phyloP scores from a whole-genome alignment of 1,140 invertebrate species.

The Mesaphorura yosii region DNA sequence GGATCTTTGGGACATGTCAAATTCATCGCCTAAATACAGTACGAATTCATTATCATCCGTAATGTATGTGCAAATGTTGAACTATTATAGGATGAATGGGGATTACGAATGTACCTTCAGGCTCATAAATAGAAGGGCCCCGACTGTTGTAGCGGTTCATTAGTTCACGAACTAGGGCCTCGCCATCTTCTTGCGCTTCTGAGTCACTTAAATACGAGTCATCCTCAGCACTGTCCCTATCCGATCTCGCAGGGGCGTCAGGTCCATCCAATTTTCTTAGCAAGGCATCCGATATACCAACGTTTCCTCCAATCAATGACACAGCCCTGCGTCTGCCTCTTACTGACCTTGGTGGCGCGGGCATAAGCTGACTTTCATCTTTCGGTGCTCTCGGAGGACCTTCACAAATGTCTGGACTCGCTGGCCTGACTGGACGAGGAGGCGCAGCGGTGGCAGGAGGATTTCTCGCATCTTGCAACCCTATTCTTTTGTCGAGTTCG shows the following conservation, averaged over 20 bases:
- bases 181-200: not conserved
- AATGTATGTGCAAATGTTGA: too few relatives aligned
- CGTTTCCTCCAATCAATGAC: too few relatives aligned
- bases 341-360: not conserved
- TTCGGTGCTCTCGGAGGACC: not conserved
- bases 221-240: too few relatives aligned
- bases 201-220: too few relatives aligned
- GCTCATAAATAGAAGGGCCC: not conserved
- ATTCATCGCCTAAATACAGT: slow-evolving; percentile 14
- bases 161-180: slow-evolving; percentile 9
- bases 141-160: not conserved
- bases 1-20: slow-evolving; percentile 18
- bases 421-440: slow-evolving; percentile 3
- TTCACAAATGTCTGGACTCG: slow-evolving; percentile 20
- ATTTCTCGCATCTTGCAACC: not conserved
- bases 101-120: slow-evolving; percentile 4
- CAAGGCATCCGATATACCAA: too few relatives aligned
- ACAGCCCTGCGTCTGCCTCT: not conserved
- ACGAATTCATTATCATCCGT: not conserved
- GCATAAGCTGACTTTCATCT: not conserved
- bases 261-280: too few relatives aligned
- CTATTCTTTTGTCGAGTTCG: not conserved
- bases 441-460: not conserved
- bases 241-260: too few relatives aligned
- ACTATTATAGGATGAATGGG: too few relatives aligned